Percentiles rank a stretch among this genome's conserved stretches.
These are phyloP conservation scores for Chelonoidis abingdonii DNA, from an alignment of 2,113 vertebrate species.

Conservation along the genomic window DNA sequence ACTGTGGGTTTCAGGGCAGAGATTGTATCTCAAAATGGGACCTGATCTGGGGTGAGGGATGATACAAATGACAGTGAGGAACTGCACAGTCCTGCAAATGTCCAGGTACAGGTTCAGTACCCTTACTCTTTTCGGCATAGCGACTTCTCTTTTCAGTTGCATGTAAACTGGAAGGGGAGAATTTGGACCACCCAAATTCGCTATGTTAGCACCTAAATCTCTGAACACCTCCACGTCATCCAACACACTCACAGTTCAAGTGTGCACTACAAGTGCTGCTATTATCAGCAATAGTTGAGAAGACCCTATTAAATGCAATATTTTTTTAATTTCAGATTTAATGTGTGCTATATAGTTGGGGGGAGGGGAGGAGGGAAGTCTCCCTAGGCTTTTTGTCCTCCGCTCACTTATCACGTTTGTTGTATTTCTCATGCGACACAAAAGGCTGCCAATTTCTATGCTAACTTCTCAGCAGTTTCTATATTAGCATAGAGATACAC, in stretches of 20 bases:
- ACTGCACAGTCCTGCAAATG: background rate
- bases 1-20: background rate
- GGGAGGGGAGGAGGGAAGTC: background rate
- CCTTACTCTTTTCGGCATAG: background rate
- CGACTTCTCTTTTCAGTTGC: background rate
- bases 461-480: background rate
- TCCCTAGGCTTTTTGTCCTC: background rate
- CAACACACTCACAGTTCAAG: background rate
- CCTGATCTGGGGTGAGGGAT: background rate
- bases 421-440: background rate
- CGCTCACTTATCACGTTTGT: background rate
- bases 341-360: fast-evolving
- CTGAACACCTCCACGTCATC: background rate
- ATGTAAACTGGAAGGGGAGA: background rate
- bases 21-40: background rate
- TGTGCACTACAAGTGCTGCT: background rate
- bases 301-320: background rate
- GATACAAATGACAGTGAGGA: background rate
- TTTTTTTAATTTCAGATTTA: background rate
- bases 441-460: background rate
- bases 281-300: background rate
- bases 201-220: background rate
- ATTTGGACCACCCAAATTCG: background rate
- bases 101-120: background rate
- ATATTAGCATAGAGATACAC: background rate